Base-by-base conservation (phyloP, 1,140 invertebrate genomes). In the Papilio xuthus region DNA sequence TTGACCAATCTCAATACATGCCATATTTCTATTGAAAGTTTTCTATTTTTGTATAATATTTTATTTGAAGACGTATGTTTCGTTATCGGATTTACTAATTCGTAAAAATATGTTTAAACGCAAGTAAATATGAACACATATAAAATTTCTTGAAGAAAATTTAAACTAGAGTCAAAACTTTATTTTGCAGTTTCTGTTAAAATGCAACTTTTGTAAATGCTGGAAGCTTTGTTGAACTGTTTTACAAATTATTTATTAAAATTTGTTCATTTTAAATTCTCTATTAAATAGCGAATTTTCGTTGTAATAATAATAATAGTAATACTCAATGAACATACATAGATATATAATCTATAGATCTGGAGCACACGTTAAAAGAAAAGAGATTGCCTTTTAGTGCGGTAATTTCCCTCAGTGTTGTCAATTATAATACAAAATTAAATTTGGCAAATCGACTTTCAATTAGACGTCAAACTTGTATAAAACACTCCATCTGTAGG, bases 201-300 rank as follows among this genome's bases (percentile, higher is more conserved):
- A 73, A 41, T 53, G 47, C 50, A 56, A 18, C 44, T 8, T 74
- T 26, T 47, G 44, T 74, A 50, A 50, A 53, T 44, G 42, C 42
- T 76, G 53, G 56, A 63, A 76, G 74, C 53, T 76, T 56, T 63
- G 37, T 56, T 44, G 32, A 60, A 44, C 71, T 82, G 80, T 80
- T 80, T 32, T 72, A 81, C 78, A 79, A 79, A 79, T 79, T 79
- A 82, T 82, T 83, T 83, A 83, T 83, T 80, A 60, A 78, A 77
- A 77, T 37, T 78, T 79, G 23, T 42, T 76, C 76, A 78, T 72
- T 79, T 78, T 69, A 56, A 84, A 85, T 86, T 86, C 85, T 82
- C 86, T 90, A 89, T 90, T 75, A 85, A 86, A 88, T 90, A 88
- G 84, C 84, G 85, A 88, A 83, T 86, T 85, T 78, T 83, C 79